These are phyloP conservation scores for Nymphalis urticae DNA, from an alignment of 2,888 invertebrate species.

Conservation along the genomic window DNA sequence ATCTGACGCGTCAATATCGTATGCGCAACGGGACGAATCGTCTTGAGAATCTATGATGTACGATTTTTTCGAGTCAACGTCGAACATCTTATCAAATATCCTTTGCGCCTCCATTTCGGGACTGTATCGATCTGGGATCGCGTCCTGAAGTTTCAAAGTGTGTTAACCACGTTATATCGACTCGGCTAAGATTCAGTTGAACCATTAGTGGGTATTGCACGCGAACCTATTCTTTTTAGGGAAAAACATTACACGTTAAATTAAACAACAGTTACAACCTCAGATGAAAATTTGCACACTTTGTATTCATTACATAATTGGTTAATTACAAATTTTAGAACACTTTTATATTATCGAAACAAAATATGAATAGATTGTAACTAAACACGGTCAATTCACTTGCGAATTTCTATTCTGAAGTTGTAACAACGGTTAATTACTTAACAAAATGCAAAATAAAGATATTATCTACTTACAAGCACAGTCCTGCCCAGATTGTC, in stretches of 20 bases:
- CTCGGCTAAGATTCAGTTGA: slow-evolving; percentile 14
- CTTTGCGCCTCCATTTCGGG: slow-evolving; percentile 81
- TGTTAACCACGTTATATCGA: slow-evolving; percentile 54
- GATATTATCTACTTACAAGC: slow-evolving; percentile 62
- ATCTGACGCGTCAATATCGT: slow-evolving; percentile 78
- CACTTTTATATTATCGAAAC: background rate
- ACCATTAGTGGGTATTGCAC: slow-evolving; percentile 10
- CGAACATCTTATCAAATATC: slow-evolving; percentile 83
- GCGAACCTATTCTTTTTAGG: slow-evolving; percentile 11
- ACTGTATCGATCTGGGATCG: slow-evolving; percentile 80
- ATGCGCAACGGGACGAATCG: slow-evolving; percentile 76
- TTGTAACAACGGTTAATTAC: slow-evolving; percentile 15
- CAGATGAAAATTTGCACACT: background rate
- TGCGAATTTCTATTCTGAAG: slow-evolving; percentile 3
- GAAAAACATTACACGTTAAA: background rate
- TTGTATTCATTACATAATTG: background rate
- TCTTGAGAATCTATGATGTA: slow-evolving; percentile 70
- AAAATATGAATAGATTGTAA: background rate
- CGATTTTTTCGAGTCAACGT: slow-evolving; percentile 76
- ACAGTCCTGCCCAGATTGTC: slow-evolving; percentile 74
- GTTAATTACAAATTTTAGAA: background rate
- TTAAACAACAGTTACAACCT: slow-evolving; percentile 3
- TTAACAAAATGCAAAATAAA: slow-evolving; percentile 17
- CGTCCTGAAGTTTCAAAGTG: slow-evolving; percentile 77
- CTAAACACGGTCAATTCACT: background rate